Evolutionary conservation across 2,888 invertebrate species (phyloP).

Genomic region (Sinotaia quadrata): DNA sequence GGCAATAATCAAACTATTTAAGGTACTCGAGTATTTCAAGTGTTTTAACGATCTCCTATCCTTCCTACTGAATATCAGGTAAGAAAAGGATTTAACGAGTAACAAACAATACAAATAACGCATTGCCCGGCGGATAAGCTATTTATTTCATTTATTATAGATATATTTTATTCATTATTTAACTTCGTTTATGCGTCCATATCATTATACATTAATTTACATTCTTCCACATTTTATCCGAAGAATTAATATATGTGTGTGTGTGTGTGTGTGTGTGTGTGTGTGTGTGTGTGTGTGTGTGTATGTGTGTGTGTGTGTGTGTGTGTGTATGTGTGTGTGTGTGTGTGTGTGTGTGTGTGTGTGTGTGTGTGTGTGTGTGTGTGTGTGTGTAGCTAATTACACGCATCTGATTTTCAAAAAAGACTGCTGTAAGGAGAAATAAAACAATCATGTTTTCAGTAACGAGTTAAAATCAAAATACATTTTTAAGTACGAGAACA

Average conservation of each 20-base stretch:
- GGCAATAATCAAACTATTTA: too few relatives aligned
- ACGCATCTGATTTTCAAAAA: neutral
- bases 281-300: constrained; percentile 2
- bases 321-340: constrained; percentile 13
- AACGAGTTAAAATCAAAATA: too few relatives aligned
- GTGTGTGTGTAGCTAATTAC: constrained; percentile 7
- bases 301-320: constrained; percentile 3
- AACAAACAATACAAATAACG: too few relatives aligned
- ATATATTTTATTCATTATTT: too few relatives aligned
- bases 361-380: constrained; percentile 16
- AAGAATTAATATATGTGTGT: neutral
- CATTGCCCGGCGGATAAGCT: too few relatives aligned
- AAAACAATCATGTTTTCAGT: too few relatives aligned
- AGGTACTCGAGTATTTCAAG: too few relatives aligned
- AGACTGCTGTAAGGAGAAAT: neutral
- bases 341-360: constrained; percentile 20
- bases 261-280: constrained; percentile 1
- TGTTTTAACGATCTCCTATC: too few relatives aligned
- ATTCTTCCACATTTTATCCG: neutral
- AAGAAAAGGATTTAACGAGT: too few relatives aligned
- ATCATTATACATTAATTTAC: neutral
- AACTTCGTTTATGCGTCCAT: neutral
- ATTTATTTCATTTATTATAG: too few relatives aligned
- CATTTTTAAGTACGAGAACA: too few relatives aligned
- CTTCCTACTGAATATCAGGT: too few relatives aligned